These are phyloP conservation scores for Tympanuchus pallidicinctus DNA, from an alignment of 2,113 vertebrate species.

Conservation along the genomic window DNA sequence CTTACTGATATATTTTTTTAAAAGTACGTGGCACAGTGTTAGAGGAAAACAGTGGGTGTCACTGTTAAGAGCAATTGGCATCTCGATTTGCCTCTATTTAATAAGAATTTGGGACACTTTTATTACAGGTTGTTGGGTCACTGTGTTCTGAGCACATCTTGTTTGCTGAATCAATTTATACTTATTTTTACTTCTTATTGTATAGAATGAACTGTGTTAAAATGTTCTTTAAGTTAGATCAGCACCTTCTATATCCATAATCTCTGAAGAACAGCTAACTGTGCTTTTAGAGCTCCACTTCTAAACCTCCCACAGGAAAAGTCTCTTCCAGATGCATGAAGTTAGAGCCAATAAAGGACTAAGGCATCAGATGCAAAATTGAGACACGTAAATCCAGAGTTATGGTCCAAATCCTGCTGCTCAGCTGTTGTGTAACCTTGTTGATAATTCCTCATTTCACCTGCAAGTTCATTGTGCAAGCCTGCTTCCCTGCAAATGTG, in stretches of 20 bases:
- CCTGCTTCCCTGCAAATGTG: neutral
- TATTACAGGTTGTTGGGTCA: neutral
- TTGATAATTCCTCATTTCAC: constrained; percentile 28
- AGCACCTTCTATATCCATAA: neutral
- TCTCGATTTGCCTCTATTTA: neutral
- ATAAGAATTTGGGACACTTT: neutral
- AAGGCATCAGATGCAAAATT: neutral
- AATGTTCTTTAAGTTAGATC: constrained; percentile 12
- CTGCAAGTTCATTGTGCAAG: neutral
- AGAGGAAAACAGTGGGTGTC: neutral
- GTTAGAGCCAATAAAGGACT: neutral
- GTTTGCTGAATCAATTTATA: constrained; percentile 5
- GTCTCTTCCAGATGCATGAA: constrained; percentile 7
- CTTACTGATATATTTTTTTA: neutral
- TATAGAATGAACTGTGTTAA: neutral
- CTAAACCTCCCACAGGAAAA: constrained; percentile 1
- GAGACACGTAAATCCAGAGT: constrained; percentile 29
- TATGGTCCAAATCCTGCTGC: neutral
- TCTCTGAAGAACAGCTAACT: neutral
- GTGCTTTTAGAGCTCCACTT: neutral
- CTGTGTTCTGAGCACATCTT: neutral
- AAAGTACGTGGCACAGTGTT: neutral
- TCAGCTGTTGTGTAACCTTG: constrained; percentile 34
- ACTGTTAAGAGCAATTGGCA: neutral
- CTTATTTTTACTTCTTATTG: constrained; percentile 19